A percentile compares a stretch with the other conserved stretches of the same genome.
phyloP scores from a whole-genome alignment of 2,888 invertebrate species.

The Sisyra nigra region DNA sequence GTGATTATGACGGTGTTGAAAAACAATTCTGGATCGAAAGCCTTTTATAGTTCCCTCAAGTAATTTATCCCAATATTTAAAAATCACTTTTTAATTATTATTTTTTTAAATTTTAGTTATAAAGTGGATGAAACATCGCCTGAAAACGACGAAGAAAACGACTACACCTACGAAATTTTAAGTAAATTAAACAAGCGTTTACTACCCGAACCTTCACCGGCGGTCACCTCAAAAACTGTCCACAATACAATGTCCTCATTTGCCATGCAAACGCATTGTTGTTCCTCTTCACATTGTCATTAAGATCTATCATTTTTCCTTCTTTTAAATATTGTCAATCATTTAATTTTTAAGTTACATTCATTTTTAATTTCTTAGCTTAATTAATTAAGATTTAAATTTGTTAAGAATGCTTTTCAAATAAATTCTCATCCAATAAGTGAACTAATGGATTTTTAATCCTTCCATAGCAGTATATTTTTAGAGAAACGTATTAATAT shows the following conservation, averaged over 20 bases:
- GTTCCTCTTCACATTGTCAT: constrained; percentile 3
- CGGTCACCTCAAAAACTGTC: background rate
- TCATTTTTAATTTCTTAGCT: too few relatives aligned
- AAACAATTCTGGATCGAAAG: constrained; percentile 51
- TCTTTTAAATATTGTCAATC: too few relatives aligned
- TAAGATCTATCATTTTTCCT: too few relatives aligned
- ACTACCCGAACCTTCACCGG: constrained; percentile 11
- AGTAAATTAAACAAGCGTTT: constrained; percentile 33
- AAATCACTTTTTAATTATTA: background rate
- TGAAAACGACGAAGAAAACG: constrained; percentile 35
- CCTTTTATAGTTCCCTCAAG: constrained; percentile 66
- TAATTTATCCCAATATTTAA: constrained; percentile 23
- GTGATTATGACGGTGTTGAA: constrained; percentile 72
- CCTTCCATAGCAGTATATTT: too few relatives aligned
- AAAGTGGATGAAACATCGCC: constrained; percentile 50
- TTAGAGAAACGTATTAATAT: too few relatives aligned
- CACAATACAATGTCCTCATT: background rate
- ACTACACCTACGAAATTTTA: constrained; percentile 42
- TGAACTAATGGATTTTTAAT: too few relatives aligned
- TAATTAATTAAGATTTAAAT: too few relatives aligned
- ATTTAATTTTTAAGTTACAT: too few relatives aligned
- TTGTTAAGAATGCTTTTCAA: too few relatives aligned
- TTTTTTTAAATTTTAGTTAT: constrained; percentile 31
- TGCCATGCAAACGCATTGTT: constrained; percentile 5
- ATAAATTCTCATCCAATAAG: too few relatives aligned